Conservation (phyloP, 2,888 invertebrate genomes). For the Drosophila anomalipes region DNA sequence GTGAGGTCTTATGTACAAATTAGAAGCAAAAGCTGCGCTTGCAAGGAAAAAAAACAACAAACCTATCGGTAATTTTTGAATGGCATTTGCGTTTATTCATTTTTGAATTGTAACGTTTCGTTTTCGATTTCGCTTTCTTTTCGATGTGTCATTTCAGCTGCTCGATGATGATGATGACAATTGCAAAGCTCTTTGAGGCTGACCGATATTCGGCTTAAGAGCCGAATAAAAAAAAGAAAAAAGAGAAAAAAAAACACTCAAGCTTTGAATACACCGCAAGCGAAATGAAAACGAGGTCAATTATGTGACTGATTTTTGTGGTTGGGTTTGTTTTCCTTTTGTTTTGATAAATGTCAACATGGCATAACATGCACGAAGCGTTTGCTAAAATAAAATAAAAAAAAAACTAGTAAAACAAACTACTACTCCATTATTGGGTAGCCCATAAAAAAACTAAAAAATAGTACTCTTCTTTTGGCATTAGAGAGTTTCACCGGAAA, state of each 20-base stretch:
- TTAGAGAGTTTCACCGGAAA: constrained; percentile 71
- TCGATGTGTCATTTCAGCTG: constrained; percentile 58
- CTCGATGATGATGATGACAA: constrained; percentile 68
- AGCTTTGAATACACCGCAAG: constrained; percentile 44
- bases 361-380: constrained; percentile 47
- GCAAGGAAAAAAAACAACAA: constrained; percentile 12
- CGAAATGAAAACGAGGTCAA: constrained; percentile 63
- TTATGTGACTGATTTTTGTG: constrained; percentile 57
- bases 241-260: constrained; percentile 31
- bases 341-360: constrained; percentile 45
- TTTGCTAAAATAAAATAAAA: constrained; percentile 2
- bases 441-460: constrained; percentile 8
- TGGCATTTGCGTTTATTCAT: constrained; percentile 53
- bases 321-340: constrained; percentile 35
- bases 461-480: constrained; percentile 36
- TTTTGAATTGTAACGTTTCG: constrained; percentile 29
- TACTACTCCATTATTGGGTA: constrained; percentile 6
- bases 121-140: constrained; percentile 66
- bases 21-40: constrained; percentile 24
- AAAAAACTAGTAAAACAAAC: constrained; percentile 1
- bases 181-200: constrained; percentile 47
- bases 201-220: constrained; percentile 56
- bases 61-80: constrained; percentile 18
- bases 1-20: constrained; percentile 38
- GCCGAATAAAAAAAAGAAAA: constrained; percentile 3